phyloP scores from a whole-genome alignment of 2,113 vertebrate genomes.

The Isurus oxyrinchus region DNA sequence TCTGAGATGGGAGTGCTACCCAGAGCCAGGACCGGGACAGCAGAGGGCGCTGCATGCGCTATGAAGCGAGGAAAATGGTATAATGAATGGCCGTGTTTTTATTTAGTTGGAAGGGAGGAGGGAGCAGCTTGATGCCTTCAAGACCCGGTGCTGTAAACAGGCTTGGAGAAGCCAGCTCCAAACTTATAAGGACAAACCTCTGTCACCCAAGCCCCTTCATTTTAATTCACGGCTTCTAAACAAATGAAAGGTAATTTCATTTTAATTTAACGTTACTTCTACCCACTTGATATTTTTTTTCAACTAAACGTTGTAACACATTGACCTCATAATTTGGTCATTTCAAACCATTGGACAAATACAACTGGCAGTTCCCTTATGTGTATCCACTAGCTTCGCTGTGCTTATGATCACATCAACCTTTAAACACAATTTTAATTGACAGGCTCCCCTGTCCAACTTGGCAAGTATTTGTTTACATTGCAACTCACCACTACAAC shows the following conservation, averaged over 20 bases:
- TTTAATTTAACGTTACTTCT: background rate
- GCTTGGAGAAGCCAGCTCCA: too few relatives aligned
- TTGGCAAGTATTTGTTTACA: background rate
- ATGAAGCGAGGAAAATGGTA: too few relatives aligned
- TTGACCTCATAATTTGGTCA: background rate
- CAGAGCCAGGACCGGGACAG: too few relatives aligned
- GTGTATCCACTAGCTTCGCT: background rate
- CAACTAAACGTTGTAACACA: background rate
- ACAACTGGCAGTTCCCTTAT: background rate
- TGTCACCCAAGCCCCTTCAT: background rate
- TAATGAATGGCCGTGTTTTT: background rate
- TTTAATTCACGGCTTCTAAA: background rate
- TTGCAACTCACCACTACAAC: background rate
- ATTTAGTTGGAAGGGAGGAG: background rate
- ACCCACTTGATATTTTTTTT: background rate
- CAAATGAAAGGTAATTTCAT: background rate
- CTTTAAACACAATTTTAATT: background rate
- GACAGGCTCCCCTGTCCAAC: background rate
- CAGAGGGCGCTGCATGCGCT: too few relatives aligned
- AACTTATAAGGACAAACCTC: background rate
- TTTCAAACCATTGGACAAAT: background rate
- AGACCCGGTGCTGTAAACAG: too few relatives aligned
- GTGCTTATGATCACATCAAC: background rate
- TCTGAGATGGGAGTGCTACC: too few relatives aligned
- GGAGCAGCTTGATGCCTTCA: background rate